Base-by-base conservation (phyloP, 2,797 vertebrate genomes). In the Rhinella marina region DNA sequence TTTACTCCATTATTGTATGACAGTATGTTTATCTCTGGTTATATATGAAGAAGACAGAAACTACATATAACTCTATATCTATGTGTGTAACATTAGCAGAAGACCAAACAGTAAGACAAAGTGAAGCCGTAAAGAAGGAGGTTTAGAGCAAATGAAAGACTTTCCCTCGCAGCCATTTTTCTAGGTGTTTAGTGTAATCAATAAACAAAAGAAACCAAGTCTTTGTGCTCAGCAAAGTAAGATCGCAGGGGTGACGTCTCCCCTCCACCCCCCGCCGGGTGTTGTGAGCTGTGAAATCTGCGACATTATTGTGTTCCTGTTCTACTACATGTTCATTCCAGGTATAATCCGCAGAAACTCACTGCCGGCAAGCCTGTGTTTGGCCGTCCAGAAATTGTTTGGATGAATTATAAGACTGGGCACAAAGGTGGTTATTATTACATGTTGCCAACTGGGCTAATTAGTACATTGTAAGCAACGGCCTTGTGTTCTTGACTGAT, bases 371-470 rank as follows among this genome's bases (percentile, higher is more conserved):
- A 48, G 86, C 59, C 57, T 77, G 68, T 88, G 59, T 57, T n/a
- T 64, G 62, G 50, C 23, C 52, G 29, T 54, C 72, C 78, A 21
- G 48, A 86, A 81, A 89, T 89, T 89, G 73, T 79, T 89, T 78
- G 32, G 41, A 48, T 64, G 62, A 64, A 48, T 81, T 81, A 16
- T 66, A 72, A 70, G 14, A 76, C 32, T n/a, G 48, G 29, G 62
- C 81, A 77, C 62, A 17, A 32, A 72, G 82, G 87, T 73, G 62
- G 54, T 87, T 86, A 86, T 87, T 86, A 86, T 79, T 87, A 87
- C 41, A 83, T 61, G 64, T 50, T 86, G 14, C 88, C 88, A 86
- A 89, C 88, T 68, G 88, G 73, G 88, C 81, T 84, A 89, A 89
- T 82, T 85, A 76, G 32, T 62, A 84, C 81, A 52, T 84, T 54